Evolutionary conservation across 1,140 invertebrate species (phyloP), one percentile per base, ranked within the genome.

Genomic region (Bilobella aurantiaca): DNA sequence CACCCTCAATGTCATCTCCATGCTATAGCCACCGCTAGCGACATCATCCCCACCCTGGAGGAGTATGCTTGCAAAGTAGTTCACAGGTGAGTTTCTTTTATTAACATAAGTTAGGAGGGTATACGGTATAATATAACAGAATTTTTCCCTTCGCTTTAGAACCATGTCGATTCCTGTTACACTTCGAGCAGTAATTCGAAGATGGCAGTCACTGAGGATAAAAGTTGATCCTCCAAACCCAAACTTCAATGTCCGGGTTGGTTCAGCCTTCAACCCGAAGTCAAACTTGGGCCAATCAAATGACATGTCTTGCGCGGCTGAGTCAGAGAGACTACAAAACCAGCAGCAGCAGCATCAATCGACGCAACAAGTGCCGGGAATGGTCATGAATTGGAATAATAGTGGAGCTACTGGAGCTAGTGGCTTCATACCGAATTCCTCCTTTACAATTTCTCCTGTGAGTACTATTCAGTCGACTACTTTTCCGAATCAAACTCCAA

Each of bases 91-190:
- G 32, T 64, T 73, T 42, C 56, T 53, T 57, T 14, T 63, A 56
- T 32, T 63, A 57, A 67, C 42, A 62, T 16, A 53, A 18, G n/a
- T n/a, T n/a, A n/a, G n/a, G n/a, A n/a, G n/a, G n/a, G n/a, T n/a
- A n/a, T n/a, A n/a, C n/a, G n/a, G n/a, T n/a, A n/a, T n/a, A n/a
- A n/a, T n/a, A 16, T 62, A 62, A 42, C 18, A 12, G 3, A 62
- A 63, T 53, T 28, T 49, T 30, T 28, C n/a, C 32, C 21, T 29
- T 64, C 3, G 3, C 37, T 21, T 28, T 28, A 61, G 89, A 70
- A 92, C 86, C 71, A 81, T 93, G 67, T 96, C 93, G 18, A 91
- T 97, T 75, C 94, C 94, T 2, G 82, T 96, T 23, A 93, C 92
- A 1, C 83, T 90, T 79, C 81, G 89, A 67, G 82, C 86, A 1